Evolutionary conservation across 2,113 vertebrate genomes (phyloP).

Genomic region (Syngnathus typhle): DNA sequence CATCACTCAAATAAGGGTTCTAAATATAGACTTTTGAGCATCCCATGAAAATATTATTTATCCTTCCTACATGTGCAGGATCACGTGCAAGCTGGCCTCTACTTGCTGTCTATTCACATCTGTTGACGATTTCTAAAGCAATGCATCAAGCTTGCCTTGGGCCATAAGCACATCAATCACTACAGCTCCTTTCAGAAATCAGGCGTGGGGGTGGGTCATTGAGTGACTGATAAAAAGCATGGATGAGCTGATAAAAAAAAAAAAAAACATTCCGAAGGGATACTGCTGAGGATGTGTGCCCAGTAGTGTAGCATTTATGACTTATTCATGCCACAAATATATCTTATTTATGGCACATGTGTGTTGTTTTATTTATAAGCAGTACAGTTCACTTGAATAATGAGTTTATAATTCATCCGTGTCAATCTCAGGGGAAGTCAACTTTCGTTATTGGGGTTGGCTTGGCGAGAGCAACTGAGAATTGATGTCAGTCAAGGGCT

Average conservation of each 20-base stretch:
- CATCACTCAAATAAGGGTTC: constrained; percentile 33
- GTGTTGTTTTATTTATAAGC: constrained; percentile 40
- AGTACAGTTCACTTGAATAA: constrained; percentile 38
- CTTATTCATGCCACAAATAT: constrained; percentile 56
- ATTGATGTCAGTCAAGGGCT: constrained; percentile 25
- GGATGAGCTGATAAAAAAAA: constrained; percentile 5
- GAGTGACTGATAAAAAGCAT: constrained; percentile 14
- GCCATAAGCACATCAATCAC: constrained; percentile 11
- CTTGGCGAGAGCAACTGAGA: constrained; percentile 14
- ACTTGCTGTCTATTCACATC: constrained; percentile 17
- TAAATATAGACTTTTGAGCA: constrained; percentile 49
- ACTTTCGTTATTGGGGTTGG: constrained; percentile 32
- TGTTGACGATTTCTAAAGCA: neutral
- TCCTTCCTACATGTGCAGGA: constrained; percentile 4
- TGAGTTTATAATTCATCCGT: constrained; percentile 42
- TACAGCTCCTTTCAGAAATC: neutral
- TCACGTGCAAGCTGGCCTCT: constrained; percentile 3
- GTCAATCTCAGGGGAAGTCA: constrained; percentile 23
- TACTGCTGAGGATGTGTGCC: constrained; percentile 13
- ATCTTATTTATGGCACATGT: constrained; percentile 53
- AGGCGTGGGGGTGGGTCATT: neutral
- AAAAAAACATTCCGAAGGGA: constrained; percentile 15
- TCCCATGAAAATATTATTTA: neutral
- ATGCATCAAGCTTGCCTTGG: constrained; percentile 6
- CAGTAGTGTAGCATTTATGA: constrained; percentile 34